These are phyloP conservation scores for Dinothrombium tinctorium DNA, from an alignment of 1,140 invertebrate species.

Conservation along the genomic window DNA sequence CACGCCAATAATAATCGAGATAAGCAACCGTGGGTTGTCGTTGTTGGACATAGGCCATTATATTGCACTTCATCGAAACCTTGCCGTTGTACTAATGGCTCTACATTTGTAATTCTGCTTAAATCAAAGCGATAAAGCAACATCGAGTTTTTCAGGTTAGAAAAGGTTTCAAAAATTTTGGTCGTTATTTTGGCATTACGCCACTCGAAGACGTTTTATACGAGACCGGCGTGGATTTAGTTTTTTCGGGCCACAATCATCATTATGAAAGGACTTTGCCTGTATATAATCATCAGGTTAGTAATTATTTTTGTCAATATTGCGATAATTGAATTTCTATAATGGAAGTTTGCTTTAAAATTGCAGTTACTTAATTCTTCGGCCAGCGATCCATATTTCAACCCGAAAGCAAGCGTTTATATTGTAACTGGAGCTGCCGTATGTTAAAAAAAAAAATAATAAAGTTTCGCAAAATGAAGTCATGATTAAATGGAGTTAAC, in stretches of 20 bases:
- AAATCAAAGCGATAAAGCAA: not conserved
- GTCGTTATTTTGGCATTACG: slow-evolving; percentile 30
- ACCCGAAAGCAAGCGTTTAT: too few species aligned
- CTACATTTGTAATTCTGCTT: not conserved
- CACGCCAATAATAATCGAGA: slow-evolving; percentile 33
- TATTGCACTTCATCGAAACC: slow-evolving; percentile 49
- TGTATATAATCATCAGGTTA: slow-evolving; percentile 53
- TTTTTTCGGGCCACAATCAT: slow-evolving; percentile 86
- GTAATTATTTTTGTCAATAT: too few species aligned
- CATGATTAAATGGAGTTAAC: too few species aligned
- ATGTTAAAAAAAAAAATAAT: too few species aligned
- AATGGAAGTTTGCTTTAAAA: too few species aligned
- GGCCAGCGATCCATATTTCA: too few species aligned
- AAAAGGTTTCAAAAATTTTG: not conserved
- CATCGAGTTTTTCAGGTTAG: slow-evolving; percentile 18
- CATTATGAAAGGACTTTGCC: slow-evolving; percentile 83
- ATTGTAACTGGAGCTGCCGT: too few species aligned
- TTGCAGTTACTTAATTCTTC: too few species aligned
- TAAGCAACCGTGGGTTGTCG: slow-evolving; percentile 69
- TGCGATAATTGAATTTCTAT: too few species aligned
- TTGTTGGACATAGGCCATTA: slow-evolving; percentile 86
- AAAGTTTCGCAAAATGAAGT: too few species aligned
- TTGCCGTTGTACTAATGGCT: slow-evolving; percentile 4
- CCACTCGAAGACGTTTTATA: slow-evolving; percentile 72
- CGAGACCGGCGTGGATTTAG: slow-evolving; percentile 66